Conservation (phyloP, 2,797 vertebrate genomes). For the Sebastes hopkinsi region DNA sequence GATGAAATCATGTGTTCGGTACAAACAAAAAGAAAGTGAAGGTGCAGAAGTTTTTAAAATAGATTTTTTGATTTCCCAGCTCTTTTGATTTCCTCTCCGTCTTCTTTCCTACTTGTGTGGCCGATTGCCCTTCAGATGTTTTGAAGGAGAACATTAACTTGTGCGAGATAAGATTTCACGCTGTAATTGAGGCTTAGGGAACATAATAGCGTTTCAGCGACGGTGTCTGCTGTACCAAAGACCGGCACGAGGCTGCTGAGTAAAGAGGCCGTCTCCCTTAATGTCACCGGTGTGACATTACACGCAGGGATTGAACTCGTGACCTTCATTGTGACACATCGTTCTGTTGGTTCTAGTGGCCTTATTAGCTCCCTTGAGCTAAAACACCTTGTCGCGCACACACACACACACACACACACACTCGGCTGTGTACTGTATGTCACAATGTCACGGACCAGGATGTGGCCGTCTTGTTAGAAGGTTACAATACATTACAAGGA, state of each 20-base stretch:
- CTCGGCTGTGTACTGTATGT: constrained; percentile 25
- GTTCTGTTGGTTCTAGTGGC: constrained; percentile 49
- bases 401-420: neutral
- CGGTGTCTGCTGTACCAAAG: constrained; percentile 35
- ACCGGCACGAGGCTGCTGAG: constrained; percentile 44
- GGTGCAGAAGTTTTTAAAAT: constrained; percentile 40
- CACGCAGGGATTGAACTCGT: constrained; percentile 58
- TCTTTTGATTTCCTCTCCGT: constrained; percentile 33
- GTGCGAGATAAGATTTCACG: constrained; percentile 62
- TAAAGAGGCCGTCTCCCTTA: constrained; percentile 63
- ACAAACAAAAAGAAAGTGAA: constrained; percentile 20
- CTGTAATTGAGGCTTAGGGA: constrained; percentile 69
- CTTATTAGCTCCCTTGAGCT: constrained; percentile 67
- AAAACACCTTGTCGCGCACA: constrained; percentile 21
- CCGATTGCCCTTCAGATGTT: constrained; percentile 62
- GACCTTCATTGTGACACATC: constrained; percentile 72
- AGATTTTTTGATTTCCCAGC: constrained; percentile 29
- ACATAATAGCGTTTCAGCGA: constrained; percentile 42
- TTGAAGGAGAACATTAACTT: constrained; percentile 62
- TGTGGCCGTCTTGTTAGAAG: constrained; percentile 55
- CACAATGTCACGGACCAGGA: constrained; percentile 49
- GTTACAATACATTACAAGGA: constrained; percentile 46
- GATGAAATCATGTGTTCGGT: constrained; percentile 66
- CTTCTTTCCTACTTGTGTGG: constrained; percentile 31
- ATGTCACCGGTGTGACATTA: constrained; percentile 70